Evolutionary conservation across 2,888 invertebrate species (phyloP).

Genomic region (Heteromurus nitidus): DNA sequence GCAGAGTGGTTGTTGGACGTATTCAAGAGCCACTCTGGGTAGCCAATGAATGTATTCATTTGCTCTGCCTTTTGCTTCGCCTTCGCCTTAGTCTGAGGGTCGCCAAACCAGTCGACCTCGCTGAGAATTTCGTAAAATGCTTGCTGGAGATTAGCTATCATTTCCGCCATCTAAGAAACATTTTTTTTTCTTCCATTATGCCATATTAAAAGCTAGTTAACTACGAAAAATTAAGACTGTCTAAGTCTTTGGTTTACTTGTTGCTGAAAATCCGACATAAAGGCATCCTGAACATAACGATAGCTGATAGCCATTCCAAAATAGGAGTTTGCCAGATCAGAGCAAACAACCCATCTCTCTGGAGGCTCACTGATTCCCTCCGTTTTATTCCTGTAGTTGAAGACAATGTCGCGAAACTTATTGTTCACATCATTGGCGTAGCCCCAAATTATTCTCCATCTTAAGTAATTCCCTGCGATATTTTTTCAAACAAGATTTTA

Average conservation of each 20-base stretch:
- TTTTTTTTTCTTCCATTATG: too few species aligned
- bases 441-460: slow-evolving; percentile 68
- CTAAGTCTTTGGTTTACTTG: too few species aligned
- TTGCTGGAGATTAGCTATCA: slow-evolving; percentile 88
- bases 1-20: slow-evolving; percentile 79
- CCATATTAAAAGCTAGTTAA: too few species aligned
- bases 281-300: slow-evolving; percentile 70
- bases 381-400: slow-evolving; percentile 67
- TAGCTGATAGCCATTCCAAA: slow-evolving; percentile 72
- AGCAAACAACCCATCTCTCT: slow-evolving; percentile 70
- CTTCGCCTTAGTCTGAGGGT: slow-evolving; percentile 81
- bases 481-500: too few species aligned
- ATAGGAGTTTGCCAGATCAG: slow-evolving; percentile 69
- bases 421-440: slow-evolving; percentile 68
- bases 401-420: slow-evolving; percentile 67
- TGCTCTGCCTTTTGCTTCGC: slow-evolving; percentile 87
- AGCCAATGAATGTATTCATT: slow-evolving; percentile 93
- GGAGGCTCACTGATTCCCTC: slow-evolving; percentile 68
- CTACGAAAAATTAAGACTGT: too few species aligned
- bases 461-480: slow-evolving; percentile 70
- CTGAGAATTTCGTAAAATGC: slow-evolving; percentile 88
- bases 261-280: slow-evolving; percentile 67
- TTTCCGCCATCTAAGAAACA: slow-evolving; percentile 81
- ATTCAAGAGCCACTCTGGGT: slow-evolving; percentile 91
- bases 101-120: slow-evolving; percentile 93